Conservation (phyloP, 1,140 invertebrate species). For the Teleogryllus occipitalis region DNA sequence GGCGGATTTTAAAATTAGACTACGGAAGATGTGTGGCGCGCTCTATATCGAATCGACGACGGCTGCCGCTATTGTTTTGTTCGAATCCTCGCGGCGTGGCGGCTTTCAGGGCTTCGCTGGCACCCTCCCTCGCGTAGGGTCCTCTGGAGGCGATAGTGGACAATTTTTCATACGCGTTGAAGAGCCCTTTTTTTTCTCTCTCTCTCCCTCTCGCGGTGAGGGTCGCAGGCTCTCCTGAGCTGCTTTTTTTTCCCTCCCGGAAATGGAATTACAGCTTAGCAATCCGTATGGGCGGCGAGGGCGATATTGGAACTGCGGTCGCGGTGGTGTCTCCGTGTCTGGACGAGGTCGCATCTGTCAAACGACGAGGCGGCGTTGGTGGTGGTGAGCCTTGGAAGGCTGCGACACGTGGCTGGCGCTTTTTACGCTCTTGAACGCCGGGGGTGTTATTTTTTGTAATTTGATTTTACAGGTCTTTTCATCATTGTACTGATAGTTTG, state of each 20-base stretch:
- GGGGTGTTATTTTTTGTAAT: too few relatives aligned
- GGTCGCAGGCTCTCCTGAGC: background rate
- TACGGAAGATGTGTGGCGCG: background rate
- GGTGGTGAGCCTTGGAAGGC: too few relatives aligned
- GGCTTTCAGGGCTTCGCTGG: too few relatives aligned
- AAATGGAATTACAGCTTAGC: background rate
- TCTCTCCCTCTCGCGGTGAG: background rate
- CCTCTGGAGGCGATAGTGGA: background rate
- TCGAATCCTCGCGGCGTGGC: too few relatives aligned
- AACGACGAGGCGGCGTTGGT: too few relatives aligned
- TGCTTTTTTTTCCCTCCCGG: background rate
- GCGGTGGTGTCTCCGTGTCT: too few relatives aligned
- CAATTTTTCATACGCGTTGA: background rate
- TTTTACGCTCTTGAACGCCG: too few relatives aligned
- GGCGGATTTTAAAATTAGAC: conserved; percentile 4
- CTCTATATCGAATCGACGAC: background rate
- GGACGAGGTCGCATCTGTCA: too few relatives aligned
- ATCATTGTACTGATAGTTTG: too few relatives aligned
- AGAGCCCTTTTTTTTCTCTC: background rate
- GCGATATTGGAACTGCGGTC: background rate
- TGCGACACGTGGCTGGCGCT: too few relatives aligned
- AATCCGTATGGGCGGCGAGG: background rate
- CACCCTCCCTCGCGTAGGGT: background rate
- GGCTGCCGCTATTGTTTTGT: background rate
- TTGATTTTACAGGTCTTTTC: too few relatives aligned